Base-by-base conservation (phyloP, 2,888 invertebrate species). In the Drosophila kokeensis region DNA sequence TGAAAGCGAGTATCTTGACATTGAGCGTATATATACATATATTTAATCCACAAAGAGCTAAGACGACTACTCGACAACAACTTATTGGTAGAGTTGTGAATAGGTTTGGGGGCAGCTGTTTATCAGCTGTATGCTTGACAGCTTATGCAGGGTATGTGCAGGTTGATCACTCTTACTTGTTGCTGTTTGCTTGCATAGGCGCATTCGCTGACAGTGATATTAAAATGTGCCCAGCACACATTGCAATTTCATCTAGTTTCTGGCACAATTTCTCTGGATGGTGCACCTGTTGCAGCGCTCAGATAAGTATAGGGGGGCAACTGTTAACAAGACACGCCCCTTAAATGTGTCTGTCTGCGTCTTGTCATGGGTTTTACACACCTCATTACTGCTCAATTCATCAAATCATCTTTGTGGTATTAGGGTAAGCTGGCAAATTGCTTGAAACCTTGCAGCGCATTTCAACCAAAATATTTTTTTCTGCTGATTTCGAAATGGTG, bases 221-320 rank as follows among this genome's bases (percentile, higher is more conserved):
- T 59, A 68, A 76, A 72, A 76, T 66, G 55, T 57, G 79, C 69
- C 73, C 79, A 76, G 30, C 53, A 36, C 15, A 36, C 57, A 50
- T 34, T 38, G 58, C 75, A 75, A 61, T 79, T 64, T 59, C 40
- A 42, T 54, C 62, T 59, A 45, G 71, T 70, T 79, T 62, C 69
- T 79, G 81, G 80, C 77, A 70, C 79, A 79, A 71, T 79, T 79
- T 80, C 81, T 73, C 67, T 50, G 58, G 11, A 32, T n/a, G 48
- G 24, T 45, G 50, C 62, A 66, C 42, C 69, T 71, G 72, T 49
- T 32, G 36, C 59, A 53, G 50, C 40, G 59, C 57, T 38, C n/a
- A 48, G 76, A 59, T 70, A 70, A 76, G 68, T 64, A 73, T 59
- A 49, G 38, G 45, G 29, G 21, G 36, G 45, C 18, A 48, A 27